Base-by-base conservation (phyloP, 2,888 invertebrate species). In the Lasioglossum figueresi region DNA sequence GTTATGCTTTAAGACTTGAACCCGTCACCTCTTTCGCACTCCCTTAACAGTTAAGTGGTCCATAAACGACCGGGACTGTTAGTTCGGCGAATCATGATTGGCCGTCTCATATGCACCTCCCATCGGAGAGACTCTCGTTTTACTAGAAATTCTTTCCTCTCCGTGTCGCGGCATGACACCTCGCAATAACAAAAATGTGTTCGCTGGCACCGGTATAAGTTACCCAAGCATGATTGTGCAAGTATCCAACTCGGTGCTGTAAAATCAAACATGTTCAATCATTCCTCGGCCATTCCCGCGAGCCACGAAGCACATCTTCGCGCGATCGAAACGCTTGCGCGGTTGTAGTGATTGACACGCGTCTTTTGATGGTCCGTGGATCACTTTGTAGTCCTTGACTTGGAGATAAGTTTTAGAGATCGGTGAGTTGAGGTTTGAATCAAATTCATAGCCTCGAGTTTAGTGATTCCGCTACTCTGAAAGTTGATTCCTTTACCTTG, bases 201-300 rank as follows among this genome's bases (percentile, higher is more conserved):
- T 74, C 34, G 8, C 73, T 12, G 45, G 73, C 52, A 74, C 23
- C 73, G 34, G 73, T 52, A 34, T 74, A 40, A 40, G n/a, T 70
- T 70, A 40, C 70, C 70, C n/a, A n/a, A 40, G 70, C 70, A 40
- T 70, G 70, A 70, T 40, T 14, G n/a, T 40, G 70, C 70, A 70
- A 70, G 40, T 70, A 40, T 70, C 37, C 31, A 12, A 34, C 34
- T 37, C 14, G n/a, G 8, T 48, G 37, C 5, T 52, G 52, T 52
- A 34, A 37, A 52, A 37, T 74, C 37, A 74, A 74, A 74, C 74
- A 37, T n/a, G 52, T 56, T 52, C 74, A 4, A 56, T 74, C 74
- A n/a, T 74, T 56, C 52, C 23, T 16, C 8, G 31, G 14, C 19
- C 52, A 6, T 37, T 74, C 34, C 34, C 52, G 73, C 73, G n/a